These are phyloP conservation scores for Micronycteris hirsuta DNA, from an alignment of 2,113 vertebrate species.

Conservation along the genomic window DNA sequence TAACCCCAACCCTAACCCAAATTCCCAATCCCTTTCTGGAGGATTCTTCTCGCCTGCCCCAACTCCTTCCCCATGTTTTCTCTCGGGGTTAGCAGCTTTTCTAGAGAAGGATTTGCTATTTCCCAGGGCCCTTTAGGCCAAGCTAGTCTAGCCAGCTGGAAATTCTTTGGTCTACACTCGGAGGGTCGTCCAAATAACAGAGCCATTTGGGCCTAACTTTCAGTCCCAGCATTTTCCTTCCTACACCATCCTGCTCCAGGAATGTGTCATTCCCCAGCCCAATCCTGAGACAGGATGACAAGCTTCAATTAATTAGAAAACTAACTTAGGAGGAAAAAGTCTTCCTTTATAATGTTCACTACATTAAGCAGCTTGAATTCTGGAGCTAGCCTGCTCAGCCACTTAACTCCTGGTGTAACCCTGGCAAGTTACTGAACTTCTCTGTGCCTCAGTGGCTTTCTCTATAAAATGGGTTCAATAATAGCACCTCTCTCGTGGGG, in stretches of 20 bases:
- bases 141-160: background rate
- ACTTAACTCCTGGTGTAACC: background rate
- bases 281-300: background rate
- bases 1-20: background rate
- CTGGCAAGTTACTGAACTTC: background rate
- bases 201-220: background rate
- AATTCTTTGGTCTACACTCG: background rate
- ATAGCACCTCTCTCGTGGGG: background rate
- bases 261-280: background rate
- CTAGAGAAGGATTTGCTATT: background rate
- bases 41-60: background rate
- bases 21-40: background rate
- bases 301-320: background rate
- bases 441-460: background rate
- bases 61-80: background rate
- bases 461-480: constrained; percentile 22
- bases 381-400: background rate
- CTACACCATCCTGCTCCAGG: background rate
- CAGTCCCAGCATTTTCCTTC: background rate
- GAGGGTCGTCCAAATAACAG: background rate
- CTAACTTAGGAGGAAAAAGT: background rate
- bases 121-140: background rate
- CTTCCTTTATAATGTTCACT: background rate
- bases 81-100: background rate
- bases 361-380: background rate